Base-by-base conservation (phyloP, 1,140 invertebrate genomes). In the Cataglyphis hispanica region DNA sequence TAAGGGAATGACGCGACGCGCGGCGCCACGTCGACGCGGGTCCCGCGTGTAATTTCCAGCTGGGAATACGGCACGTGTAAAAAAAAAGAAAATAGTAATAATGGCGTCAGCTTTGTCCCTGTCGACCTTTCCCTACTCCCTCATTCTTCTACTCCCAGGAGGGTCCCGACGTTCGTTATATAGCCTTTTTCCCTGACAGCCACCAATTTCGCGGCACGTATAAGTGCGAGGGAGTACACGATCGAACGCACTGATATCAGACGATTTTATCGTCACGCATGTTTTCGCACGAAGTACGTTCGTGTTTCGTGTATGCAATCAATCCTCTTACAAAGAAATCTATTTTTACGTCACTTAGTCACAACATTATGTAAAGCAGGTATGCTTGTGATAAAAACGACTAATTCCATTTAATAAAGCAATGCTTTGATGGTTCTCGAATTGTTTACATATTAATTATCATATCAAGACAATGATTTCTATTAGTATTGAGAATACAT, bases 281-380 rank as follows among this genome's bases (percentile, higher is more conserved):
- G 69, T 40, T 74, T 70, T 53, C 34, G 31, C 64, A 25, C 46
- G 46, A 75, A 77, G 81, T 72, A 89, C 64, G 89, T 91, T 89
- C 87, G 90, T 91, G 78, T 87, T 91, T 91, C 91, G 87, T 77
- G 64, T 89, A 91, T 92, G 60, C 86, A 86, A 87, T 92, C 88
- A 88, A 84, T 13, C 85, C 87, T 84, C 56, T 72, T 88, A 84
- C 63, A 27, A 11, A 37, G 70, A 88, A 85, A 70, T 66, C 27
- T 43, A n/a, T 8, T 40, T 40, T 53, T 66, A 13, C 10, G 25
- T 69, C n/a, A 19, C 16, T 50, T 50, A 16, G 4, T 50, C 16
- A 27, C 16, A 27, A 19, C 16, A 22, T 16, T n/a, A 67, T 37
- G 58, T 78, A 37, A 67, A 31, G n/a, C 3, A 31, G 4, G 19